A percentile compares a stretch with the other conserved stretches of the same genome.
Conservation (phyloP, 2,888 invertebrate species). For the Epinotia demarniana region DNA sequence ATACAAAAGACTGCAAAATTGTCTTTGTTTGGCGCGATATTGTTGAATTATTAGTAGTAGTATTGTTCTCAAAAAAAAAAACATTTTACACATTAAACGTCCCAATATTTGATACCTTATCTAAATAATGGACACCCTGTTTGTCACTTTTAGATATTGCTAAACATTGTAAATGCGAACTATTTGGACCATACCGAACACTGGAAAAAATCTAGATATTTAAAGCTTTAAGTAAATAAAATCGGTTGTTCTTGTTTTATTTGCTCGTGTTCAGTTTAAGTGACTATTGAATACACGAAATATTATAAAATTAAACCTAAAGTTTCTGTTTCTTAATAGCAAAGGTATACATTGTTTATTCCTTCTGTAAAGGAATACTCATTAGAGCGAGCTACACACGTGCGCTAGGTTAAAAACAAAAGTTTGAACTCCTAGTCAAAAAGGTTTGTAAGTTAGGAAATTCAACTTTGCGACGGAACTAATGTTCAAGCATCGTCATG, state of each 20-base stretch:
- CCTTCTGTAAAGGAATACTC: not conserved
- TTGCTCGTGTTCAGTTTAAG: no score
- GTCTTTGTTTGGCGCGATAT: not conserved
- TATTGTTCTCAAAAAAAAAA: no score
- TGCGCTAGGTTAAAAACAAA: conserved; percentile 14
- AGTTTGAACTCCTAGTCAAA: not conserved
- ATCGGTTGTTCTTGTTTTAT: no score
- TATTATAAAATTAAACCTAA: not conserved
- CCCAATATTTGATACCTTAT: no score
- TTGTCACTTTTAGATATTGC: no score
- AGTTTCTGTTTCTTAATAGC: not conserved
- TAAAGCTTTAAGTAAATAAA: no score
- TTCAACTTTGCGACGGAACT: not conserved
- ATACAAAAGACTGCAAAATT: not conserved
- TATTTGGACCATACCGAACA: no score
- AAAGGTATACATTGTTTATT: not conserved
- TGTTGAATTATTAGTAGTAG: no score
- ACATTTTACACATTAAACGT: no score
- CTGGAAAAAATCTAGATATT: no score
- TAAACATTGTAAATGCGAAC: no score
- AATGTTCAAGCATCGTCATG: not conserved
- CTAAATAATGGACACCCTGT: no score
- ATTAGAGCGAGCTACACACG: not conserved
- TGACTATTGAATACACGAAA: not conserved
- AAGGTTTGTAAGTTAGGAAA: not conserved